phyloP scores from a whole-genome alignment of 2,113 vertebrate genomes.

The Ictalurus punctatus region DNA sequence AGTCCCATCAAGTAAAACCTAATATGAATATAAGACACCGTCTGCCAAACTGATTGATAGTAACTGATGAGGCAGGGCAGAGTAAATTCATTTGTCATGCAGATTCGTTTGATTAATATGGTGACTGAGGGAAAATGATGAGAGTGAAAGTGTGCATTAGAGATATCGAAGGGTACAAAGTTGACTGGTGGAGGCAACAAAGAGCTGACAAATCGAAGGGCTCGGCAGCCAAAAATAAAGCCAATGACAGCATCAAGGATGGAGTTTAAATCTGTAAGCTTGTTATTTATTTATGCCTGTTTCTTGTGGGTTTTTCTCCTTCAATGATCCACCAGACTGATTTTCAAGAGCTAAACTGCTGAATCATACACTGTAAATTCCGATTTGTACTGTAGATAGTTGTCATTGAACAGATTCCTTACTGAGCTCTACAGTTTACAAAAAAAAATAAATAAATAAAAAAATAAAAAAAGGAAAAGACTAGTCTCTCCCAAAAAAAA shows the following conservation, averaged over 20 bases:
- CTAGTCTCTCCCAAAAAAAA: neutral
- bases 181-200: neutral
- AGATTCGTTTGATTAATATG: neutral
- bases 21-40: constrained; percentile 29
- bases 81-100: constrained; percentile 28
- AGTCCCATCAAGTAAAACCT: constrained; percentile 16
- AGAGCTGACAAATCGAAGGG: constrained; percentile 15
- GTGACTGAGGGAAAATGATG: neutral
- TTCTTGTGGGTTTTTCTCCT: neutral
- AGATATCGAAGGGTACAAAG: neutral
- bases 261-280: neutral
- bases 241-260: constrained; percentile 33
- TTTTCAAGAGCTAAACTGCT: neutral
- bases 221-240: constrained; percentile 39
- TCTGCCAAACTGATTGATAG: constrained; percentile 28
- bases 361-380: neutral
- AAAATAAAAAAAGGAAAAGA: neutral
- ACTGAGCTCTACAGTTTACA: neutral
- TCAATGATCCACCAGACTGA: neutral
- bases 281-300: constrained; percentile 23
- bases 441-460: neutral
- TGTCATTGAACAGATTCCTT: neutral
- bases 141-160: neutral
- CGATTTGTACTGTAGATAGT: neutral
- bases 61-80: constrained; percentile 28